Conservation (phyloP, 2,797 vertebrate genomes). For the Hippocampus kuda region DNA sequence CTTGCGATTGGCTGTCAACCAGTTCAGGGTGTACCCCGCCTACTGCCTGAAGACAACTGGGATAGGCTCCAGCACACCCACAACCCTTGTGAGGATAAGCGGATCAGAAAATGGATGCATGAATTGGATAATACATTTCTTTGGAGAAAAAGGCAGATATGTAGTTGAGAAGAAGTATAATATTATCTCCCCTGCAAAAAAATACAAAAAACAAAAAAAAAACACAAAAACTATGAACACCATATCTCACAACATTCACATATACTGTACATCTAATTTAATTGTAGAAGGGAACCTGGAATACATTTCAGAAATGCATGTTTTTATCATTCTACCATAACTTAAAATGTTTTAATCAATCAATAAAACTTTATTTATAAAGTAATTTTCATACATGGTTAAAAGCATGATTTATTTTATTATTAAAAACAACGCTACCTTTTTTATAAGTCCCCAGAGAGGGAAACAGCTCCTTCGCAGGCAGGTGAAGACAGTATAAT, state of each 20-base stretch:
- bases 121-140: too few species aligned
- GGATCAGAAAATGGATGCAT: too few species aligned
- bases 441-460: conserved; percentile 26
- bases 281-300: neutral
- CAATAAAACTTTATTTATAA: too few species aligned
- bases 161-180: neutral
- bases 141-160: too few species aligned
- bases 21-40: too few species aligned
- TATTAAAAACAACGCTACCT: conserved; percentile 43
- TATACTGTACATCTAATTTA: neutral
- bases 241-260: neutral
- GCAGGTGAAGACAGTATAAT: conserved; percentile 35
- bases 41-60: too few species aligned
- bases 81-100: too few species aligned
- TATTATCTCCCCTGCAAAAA: neutral
- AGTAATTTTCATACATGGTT: neutral
- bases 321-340: neutral
- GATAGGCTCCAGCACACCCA: too few species aligned
- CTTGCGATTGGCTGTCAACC: too few species aligned
- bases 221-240: neutral
- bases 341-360: too few species aligned
- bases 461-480: conserved; percentile 2
- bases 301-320: neutral
- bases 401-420: neutral
- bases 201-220: too few species aligned